Evolutionary conservation across 30 jellyfish, hydroid and myxozoan species (phyloP), one percentile per base, ranked within the genome.

Genomic region (Aurelia aurita): DNA sequence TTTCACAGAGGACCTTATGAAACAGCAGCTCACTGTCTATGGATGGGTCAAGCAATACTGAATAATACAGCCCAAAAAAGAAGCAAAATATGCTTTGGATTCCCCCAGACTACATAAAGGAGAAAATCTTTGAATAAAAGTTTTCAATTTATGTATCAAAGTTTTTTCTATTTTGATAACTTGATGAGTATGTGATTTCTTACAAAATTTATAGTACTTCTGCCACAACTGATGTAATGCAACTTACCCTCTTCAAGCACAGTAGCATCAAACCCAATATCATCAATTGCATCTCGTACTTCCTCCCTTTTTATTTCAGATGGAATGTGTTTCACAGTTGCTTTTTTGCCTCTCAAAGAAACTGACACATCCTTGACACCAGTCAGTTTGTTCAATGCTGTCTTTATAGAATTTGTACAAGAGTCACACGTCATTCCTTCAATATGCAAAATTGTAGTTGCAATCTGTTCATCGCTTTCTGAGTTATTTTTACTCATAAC

Each of bases 371-470:
- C 83, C n/a, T 65, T 68, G 51, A 92, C 78, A 16, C 96, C 95
- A 60, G 62, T 27, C 12, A 79, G 51, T n/a, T 87, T 72, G 60
- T 69, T 75, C 29, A 92, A 63, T 15, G 97, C 95, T 44, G 74
- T 54, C 45, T 87, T 74, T 23, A 92, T 92, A 8, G 96, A 44
- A 49, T 87, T 73, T 6, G 93, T 90, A 69, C 98, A 92, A n/a
- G 98, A 92, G 76, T 87, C 87, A 81, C 98, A 92, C 0, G 98
- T 92, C 98, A 92, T 92, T 13, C 98, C 98, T 67, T 86, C 87
- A 54, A 92, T 75, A 31, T 74, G 84, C 44, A 77, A 62, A 44
- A 72, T 34, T 25, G 68, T 69, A 18, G 89, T 77, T 32, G 47
- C 91, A 13, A 62, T 11, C 25, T 71, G 49, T 12, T 77, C 84